phyloP scores from a whole-genome alignment of 2,113 vertebrate genomes.

The Aramus guarauna region DNA sequence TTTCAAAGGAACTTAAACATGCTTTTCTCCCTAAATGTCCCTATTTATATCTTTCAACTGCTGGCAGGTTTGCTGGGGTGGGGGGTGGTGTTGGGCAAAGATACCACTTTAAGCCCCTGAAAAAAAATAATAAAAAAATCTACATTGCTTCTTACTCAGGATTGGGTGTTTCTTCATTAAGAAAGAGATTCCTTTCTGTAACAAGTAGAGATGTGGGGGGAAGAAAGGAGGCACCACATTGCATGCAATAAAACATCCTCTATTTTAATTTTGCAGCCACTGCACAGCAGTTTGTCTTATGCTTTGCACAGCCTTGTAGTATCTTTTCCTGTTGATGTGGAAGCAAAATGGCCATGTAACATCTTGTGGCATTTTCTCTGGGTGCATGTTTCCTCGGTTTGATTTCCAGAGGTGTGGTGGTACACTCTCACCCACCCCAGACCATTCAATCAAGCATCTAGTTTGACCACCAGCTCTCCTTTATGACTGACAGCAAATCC shows the following conservation, averaged over 20 bases:
- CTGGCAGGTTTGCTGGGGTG: constrained; percentile 9
- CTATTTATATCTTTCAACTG: constrained; percentile 5
- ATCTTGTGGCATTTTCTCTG: not conserved
- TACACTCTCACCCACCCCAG: not conserved
- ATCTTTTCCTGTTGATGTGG: not conserved
- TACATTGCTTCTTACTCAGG: not conserved
- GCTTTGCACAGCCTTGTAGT: not conserved
- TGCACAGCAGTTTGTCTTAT: not conserved
- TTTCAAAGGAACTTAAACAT: constrained; percentile 45
- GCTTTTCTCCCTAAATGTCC: constrained; percentile 13
- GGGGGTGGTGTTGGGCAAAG: not conserved
- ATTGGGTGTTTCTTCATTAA: not conserved
- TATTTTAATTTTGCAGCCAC: not conserved
- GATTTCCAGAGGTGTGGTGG: not conserved
- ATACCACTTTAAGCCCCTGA: not conserved
- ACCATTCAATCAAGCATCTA: not conserved
- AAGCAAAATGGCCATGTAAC: not conserved
- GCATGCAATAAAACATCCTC: not conserved
- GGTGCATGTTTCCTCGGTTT: not conserved
- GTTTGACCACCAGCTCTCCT: not conserved
- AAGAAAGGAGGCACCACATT: not conserved
- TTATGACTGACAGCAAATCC: not conserved
- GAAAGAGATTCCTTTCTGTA: not conserved
- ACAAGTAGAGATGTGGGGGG: not conserved
- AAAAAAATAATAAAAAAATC: not conserved